Evolutionary conservation across 2,888 invertebrate genomes (phyloP).

Genomic region (Drosophila stalkeri): DNA sequence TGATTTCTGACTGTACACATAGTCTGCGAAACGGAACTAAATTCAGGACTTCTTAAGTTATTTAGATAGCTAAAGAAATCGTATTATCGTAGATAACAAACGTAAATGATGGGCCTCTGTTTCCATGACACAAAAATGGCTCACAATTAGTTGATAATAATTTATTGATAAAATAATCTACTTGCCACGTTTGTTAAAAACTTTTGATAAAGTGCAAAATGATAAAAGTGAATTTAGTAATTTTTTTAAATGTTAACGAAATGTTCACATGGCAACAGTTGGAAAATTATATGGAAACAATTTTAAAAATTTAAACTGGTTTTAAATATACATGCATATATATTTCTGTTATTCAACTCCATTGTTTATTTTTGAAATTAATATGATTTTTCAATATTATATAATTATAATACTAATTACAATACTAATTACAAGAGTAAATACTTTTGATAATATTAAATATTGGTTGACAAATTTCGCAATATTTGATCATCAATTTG

Average conservation of each 20-base stretch:
- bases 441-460: constrained; percentile 3
- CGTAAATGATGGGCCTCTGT: constrained; percentile 36
- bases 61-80: constrained; percentile 37
- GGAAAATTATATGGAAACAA: background rate
- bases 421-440: constrained; percentile 7
- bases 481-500: background rate
- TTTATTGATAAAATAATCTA: constrained; percentile 46
- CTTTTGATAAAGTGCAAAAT: constrained; percentile 39
- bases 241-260: constrained; percentile 1
- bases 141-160: constrained; percentile 42
- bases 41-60: constrained; percentile 11
- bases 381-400: background rate
- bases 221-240: constrained; percentile 39
- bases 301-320: background rate
- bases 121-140: constrained; percentile 30
- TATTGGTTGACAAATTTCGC: background rate
- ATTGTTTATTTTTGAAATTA: background rate
- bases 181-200: constrained; percentile 1
- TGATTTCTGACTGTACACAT: constrained; percentile 39
- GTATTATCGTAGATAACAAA: constrained; percentile 34
- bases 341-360: background rate
- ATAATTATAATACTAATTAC: constrained; percentile 3
- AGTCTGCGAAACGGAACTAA: background rate
- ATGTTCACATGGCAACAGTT: constrained; percentile 25
- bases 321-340: too few species aligned